Percentiles rank a stretch among this genome's conserved stretches.
These are phyloP conservation scores for Oncorhynchus masou DNA, from an alignment of 2,113 vertebrate genomes.

Conservation along the genomic window DNA sequence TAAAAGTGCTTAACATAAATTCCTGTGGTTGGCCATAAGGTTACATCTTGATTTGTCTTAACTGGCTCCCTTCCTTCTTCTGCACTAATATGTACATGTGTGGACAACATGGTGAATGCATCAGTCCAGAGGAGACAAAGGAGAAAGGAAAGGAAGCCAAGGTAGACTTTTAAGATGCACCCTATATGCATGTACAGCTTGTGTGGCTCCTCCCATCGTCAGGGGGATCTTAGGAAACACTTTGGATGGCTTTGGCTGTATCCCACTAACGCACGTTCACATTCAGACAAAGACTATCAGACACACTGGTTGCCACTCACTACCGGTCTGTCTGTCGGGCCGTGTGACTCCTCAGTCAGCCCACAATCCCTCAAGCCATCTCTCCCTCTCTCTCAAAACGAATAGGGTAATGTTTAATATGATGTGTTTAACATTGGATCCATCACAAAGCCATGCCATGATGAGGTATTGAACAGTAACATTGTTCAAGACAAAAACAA, in stretches of 20 bases:
- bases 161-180: no score
- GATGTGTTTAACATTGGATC: neutral
- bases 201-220: neutral
- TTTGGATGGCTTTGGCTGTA: neutral
- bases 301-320: neutral
- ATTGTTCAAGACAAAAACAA: neutral
- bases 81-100: constrained; percentile 11
- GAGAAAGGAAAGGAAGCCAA: no score
- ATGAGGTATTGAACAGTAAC: neutral
- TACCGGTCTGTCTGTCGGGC: neutral
- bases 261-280: neutral
- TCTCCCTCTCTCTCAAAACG: no score
- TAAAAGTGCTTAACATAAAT: neutral
- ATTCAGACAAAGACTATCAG: neutral
- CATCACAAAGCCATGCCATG: neutral
- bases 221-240: neutral
- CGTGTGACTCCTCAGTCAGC: neutral
- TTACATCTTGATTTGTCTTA: neutral
- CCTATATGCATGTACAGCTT: no score
- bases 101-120: no score
- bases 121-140: neutral
- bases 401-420: no score
- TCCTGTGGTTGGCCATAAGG: neutral
- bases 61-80: neutral
- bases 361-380: constrained; percentile 28